Conservation (phyloP, 1,140 invertebrate species). For the Eulimnadia texana region DNA sequence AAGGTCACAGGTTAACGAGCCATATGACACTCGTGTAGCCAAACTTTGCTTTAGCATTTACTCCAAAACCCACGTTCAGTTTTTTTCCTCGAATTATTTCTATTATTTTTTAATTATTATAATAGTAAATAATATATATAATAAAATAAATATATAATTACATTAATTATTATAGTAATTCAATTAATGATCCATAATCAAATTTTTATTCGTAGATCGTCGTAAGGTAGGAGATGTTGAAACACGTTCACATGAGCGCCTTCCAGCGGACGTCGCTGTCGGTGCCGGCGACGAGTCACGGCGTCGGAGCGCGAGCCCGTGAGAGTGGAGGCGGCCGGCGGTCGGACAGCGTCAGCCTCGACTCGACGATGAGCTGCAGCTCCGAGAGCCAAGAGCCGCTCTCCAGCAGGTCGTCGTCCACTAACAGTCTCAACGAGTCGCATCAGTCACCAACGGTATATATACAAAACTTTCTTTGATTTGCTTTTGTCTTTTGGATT, state of each 20-base stretch:
- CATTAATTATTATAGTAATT: not conserved
- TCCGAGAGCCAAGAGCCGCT: conserved; percentile 39
- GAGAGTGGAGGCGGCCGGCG: no score
- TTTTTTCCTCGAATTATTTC: no score
- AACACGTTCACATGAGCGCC: not conserved
- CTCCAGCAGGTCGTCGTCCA: conserved; percentile 41
- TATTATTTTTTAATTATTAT: no score
- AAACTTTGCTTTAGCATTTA: no score
- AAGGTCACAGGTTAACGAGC: no score
- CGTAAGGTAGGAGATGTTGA: not conserved
- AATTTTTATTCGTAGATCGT: not conserved
- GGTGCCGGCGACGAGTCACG: no score
- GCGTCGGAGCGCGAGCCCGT: no score
- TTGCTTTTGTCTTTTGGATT: not conserved
- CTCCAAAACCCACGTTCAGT: no score
- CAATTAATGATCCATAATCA: not conserved
- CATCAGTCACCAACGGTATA: conserved; percentile 4
- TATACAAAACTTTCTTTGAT: not conserved
- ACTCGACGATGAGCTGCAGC: conserved; percentile 51
- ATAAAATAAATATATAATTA: no score
- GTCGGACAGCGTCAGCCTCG: conserved; percentile 58
- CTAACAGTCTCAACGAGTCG: conserved; percentile 39
- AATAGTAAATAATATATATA: no score
- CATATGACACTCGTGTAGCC: no score
- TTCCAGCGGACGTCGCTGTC: no score